Base-by-base conservation (phyloP, 1,140 invertebrate genomes). In the Mamestra configurata region DNA sequence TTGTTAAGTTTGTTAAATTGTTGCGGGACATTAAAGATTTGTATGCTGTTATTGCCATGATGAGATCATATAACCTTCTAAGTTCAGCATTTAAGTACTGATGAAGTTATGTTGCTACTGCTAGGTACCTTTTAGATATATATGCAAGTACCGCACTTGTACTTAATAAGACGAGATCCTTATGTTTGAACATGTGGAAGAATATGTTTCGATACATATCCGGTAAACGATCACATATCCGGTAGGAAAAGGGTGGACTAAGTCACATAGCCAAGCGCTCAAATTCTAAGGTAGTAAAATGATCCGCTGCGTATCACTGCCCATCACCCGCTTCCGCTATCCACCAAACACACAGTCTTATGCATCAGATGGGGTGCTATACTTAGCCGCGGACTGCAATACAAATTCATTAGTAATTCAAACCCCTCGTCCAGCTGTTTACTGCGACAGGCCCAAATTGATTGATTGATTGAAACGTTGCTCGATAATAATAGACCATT, bases 381-480 rank as follows among this genome's bases (percentile, higher is more conserved):
- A 66, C 61, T 40, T 66, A 66, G 61, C 35, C 35, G 18, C 8
- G 61, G 18, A 66, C 61, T 37, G 35, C 61, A 43, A 66, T 10
- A 11, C 35, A 40, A 64, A 64, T 64, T 64, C 61, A 64, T 64
- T 68, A 68, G 64, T 68, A 68, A 68, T 68, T 49, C 3, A 46
- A 68, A 68, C 37, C 37, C 40, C 8, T 13, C 6, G 40, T 27
- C 20, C 64, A 68, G 40, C 64, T 49, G 20, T 46, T 4, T 20
- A 5, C 40, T 13, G 18, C 35, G 31, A 68, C 64, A 68, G 40
- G 13, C 66, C n/a, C 40, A 35, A 43, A 46, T 46, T 70, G 66
- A 70, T 70, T 70, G 66, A 70, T 70, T 70, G 66, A 70, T 70
- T 46, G 37, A 70, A 70, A 70, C 40, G 43, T 22, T 27, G 10